Percentiles rank a stretch among this genome's conserved stretches.
These are phyloP conservation scores for Escarpia spicata DNA, from an alignment of 2,888 invertebrate genomes.

Conservation along the genomic window DNA sequence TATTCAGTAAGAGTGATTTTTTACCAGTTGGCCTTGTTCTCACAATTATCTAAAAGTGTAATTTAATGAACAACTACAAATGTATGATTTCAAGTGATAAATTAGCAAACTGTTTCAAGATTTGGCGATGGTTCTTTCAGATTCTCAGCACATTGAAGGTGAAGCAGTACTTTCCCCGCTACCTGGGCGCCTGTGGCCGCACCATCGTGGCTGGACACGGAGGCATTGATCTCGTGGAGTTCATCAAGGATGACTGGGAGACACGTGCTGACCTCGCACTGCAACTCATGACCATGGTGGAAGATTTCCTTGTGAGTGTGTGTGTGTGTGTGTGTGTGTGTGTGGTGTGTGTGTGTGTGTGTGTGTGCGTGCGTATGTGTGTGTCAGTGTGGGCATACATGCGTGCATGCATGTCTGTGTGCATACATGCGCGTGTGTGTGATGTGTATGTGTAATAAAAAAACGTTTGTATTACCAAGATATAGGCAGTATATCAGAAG, in stretches of 20 bases:
- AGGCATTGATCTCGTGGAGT: neutral
- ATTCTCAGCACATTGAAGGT: neutral
- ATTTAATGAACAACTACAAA: neutral
- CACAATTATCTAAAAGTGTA: neutral
- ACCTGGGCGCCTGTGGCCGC: neutral
- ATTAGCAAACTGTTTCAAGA: neutral
- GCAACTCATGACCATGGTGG: neutral
- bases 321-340: neutral
- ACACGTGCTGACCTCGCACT: neutral
- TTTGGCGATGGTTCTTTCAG: neutral
- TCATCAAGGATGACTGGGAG: neutral
- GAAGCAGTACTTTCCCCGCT: neutral
- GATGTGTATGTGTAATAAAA: too few species aligned
- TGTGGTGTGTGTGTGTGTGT: too few species aligned
- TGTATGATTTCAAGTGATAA: too few species aligned
- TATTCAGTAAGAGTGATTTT: neutral
- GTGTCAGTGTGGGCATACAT: too few species aligned
- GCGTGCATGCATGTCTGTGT: too few species aligned
- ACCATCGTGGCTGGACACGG: neutral
- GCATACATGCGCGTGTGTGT: too few species aligned
- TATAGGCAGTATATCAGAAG: too few species aligned
- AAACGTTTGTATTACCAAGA: too few species aligned
- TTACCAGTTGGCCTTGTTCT: neutral
- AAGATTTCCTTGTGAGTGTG: neutral
- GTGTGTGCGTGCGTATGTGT: too few species aligned